Base-by-base conservation (phyloP, 2,797 vertebrate genomes). In the Chloroceryle amazona region DNA sequence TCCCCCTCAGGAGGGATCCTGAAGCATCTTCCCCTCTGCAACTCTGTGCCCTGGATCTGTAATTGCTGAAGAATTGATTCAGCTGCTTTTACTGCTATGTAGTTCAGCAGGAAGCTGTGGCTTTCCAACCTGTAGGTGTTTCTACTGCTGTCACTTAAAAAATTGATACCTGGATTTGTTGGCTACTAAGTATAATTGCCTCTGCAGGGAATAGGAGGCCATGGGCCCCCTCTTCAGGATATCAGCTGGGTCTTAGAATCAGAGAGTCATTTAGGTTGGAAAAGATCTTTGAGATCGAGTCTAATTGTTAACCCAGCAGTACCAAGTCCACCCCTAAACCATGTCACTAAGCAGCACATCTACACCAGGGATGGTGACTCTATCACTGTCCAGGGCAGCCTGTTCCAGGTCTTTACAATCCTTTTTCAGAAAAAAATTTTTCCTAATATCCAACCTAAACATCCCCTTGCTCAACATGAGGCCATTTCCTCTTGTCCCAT, bases 191-290 rank as follows among this genome's bases (percentile, higher is more conserved):
- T 73, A 14, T 22, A 41, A 70, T 66, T 71, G 58, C 60, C 25
- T 84, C 31, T 25, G 25, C 47, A 71, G 46, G 58, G 44, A 80
- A 84, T 0, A 80, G 28, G 37, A 60, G 47, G 37, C 44, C 47
- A 31, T 0, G 0, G n/a, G 18, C 10, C 10, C 14, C 18, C 29
- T 35, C 35, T n/a, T 62, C 1, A 1, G 52, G 47, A 41, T 55
- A 47, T 57, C 54, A 65, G 10, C 52, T 22, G 9, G 16, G 18
- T 75, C 44, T 76, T 58, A 35, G 9, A 58, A 58, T 35, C 22
- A 35, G 35, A 35, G 33, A 35, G 22, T 58, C 57, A 35, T 58
- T 35, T 58, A 58, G 21, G 21, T 21, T 58, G 14, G n/a, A 58
- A 58, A 58, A 58, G 21, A 35, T 33, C 33, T 58, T 58, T 23